Evolutionary conservation across 30 jellyfish, hydroid and myxozoan species (phyloP), one percentile per base, ranked within the genome.

Genomic region (Pseudorhiza aurosa): DNA sequence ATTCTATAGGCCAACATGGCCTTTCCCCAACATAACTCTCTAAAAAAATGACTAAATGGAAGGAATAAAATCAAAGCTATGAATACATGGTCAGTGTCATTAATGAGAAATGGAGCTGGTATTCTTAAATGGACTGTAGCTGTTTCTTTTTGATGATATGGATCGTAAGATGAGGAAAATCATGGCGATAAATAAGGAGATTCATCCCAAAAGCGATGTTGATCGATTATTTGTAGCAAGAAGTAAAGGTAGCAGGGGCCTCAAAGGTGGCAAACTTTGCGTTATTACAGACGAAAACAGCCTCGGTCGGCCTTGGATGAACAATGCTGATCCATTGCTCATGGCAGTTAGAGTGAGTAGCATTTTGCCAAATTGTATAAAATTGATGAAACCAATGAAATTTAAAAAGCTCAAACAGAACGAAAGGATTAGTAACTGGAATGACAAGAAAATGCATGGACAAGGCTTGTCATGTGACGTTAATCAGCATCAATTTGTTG

Each of bases 161-260:
- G 74, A 24, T 11, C 26, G 51, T 10, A 29, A 69, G 25, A 69
- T 53, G 17, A 12, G 69, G 56, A 69, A 69, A 69, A 0, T 43
- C 31, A 69, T 69, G 83, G 33, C 70, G 3, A 69, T 44, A 18
- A 45, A 69, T 37, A 47, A 28, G 11, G 50, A 25, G 68, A 14
- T 26, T 19, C 69, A 22, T n/a, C 53, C 69, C 44, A 37, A 19
- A 45, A 69, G 63, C 18, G 63, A 65, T 24, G 33, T 32, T 29
- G 70, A 69, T 28, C 49, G 65, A 29, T 24, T 69, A 15, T 69
- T 42, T 28, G 83, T 69, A 24, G 19, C 69, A 28, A n/a, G 62
- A 35, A 42, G 80, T 35, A 69, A 22, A 19, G 83, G 69, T 47
- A 51, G 69, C n/a, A 69, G 83, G 55, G 83, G 69, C 22, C 69